phyloP scores from a whole-genome alignment of 2,888 invertebrate genomes.

The Rhamnusium bicolor region DNA sequence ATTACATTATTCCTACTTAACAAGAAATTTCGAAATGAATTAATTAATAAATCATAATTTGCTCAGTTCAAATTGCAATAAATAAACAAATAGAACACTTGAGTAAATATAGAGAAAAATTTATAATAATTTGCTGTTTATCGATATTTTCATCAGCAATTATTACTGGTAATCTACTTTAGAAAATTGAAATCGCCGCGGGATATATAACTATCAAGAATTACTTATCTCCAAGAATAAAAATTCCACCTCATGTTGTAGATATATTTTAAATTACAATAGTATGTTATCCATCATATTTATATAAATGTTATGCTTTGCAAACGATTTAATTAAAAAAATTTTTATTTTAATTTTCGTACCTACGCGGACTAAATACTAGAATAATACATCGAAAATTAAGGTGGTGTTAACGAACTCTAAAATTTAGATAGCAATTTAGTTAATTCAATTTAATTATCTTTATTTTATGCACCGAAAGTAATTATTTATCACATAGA shows the following conservation, averaged over 20 bases:
- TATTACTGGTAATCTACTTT: neutral
- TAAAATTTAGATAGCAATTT: neutral
- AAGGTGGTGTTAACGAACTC: neutral
- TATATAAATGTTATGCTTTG: slow-evolving; percentile 20
- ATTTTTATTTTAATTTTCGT: slow-evolving; percentile 2
- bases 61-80: too few relatives aligned
- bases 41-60: too few relatives aligned
- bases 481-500: too few relatives aligned
- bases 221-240: neutral
- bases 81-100: too few relatives aligned
- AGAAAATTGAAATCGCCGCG: slow-evolving; percentile 32
- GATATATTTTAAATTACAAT: neutral
- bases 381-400: neutral
- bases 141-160: neutral
- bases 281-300: slow-evolving; percentile 15
- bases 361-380: neutral
- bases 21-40: too few relatives aligned
- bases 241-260: neutral
- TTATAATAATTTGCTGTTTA: neutral
- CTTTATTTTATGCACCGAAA: too few relatives aligned
- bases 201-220: slow-evolving; percentile 20
- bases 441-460: neutral
- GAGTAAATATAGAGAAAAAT: neutral
- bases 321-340: slow-evolving; percentile 16
- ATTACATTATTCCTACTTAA: too few relatives aligned